Conservation (phyloP, 2,797 vertebrate genomes). For the Galago senegalensis region DNA sequence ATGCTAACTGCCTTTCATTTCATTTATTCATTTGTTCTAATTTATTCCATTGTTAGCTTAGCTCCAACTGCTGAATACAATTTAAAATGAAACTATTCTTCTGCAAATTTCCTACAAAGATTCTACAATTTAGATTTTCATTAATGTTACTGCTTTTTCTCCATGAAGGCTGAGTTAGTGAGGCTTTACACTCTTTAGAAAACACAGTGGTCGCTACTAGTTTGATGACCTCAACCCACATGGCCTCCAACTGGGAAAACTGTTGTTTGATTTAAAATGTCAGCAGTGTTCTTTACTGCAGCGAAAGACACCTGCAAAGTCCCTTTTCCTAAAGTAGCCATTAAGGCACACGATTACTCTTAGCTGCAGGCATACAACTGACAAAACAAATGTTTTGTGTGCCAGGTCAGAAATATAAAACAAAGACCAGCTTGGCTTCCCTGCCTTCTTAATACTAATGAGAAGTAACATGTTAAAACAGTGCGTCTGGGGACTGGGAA, state of each 20-base stretch:
- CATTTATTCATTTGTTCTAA: neutral
- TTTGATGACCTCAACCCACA: neutral
- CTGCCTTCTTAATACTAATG: slow-evolving; percentile 19
- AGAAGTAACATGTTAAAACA: slow-evolving; percentile 36
- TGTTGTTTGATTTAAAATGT: neutral
- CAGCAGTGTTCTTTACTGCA: neutral
- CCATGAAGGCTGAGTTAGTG: slow-evolving; percentile 5
- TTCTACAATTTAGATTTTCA: slow-evolving; percentile 45
- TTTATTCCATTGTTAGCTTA: slow-evolving; percentile 1
- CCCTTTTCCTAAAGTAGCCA: neutral
- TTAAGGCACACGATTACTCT: neutral
- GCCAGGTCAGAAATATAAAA: slow-evolving; percentile 53
- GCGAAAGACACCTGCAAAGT: neutral
- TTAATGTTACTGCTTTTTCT: slow-evolving; percentile 47
- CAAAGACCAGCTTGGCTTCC: neutral
- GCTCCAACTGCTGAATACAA: neutral
- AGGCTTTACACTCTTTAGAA: neutral
- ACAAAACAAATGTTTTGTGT: neutral
- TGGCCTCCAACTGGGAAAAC: neutral
- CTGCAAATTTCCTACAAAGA: slow-evolving; percentile 49
- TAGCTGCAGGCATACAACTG: neutral
- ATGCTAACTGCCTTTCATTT: slow-evolving; percentile 23
- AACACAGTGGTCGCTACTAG: neutral
- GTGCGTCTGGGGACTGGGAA: slow-evolving; percentile 15
- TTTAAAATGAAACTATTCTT: slow-evolving; percentile 60